Conservation (phyloP, 2,797 vertebrate genomes). For the Myotis myotis region DNA sequence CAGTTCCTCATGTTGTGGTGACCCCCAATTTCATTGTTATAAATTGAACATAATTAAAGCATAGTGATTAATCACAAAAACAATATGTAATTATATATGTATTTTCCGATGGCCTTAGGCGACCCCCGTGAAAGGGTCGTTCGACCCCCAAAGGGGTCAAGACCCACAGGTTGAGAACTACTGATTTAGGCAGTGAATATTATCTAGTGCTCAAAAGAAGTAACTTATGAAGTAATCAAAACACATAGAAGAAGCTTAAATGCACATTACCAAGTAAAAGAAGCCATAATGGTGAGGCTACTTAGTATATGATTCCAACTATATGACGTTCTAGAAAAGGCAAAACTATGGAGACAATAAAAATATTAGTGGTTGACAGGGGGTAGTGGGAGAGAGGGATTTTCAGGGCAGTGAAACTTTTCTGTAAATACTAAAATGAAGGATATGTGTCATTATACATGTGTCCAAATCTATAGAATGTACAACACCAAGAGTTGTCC, state of each 20-base stretch:
- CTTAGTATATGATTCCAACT: neutral
- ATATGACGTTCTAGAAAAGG: neutral
- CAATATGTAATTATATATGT: no score
- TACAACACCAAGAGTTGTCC: neutral
- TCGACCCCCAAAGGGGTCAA: no score
- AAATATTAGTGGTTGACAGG: neutral
- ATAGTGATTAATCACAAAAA: no score
- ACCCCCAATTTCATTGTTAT: no score
- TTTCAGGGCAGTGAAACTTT: neutral
- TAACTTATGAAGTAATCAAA: neutral
- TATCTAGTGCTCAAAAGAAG: neutral
- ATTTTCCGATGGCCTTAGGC: no score
- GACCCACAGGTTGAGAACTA: no score
- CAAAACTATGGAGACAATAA: neutral
- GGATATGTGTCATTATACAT: neutral
- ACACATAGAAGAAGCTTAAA: neutral
- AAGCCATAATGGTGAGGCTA: neutral
- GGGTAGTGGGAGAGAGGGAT: neutral
- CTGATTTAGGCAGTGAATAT: neutral
- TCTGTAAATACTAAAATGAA: neutral
- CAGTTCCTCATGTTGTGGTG: no score
- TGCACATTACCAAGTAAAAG: neutral
- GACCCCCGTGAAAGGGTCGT: no score
- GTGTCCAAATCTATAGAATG: neutral
- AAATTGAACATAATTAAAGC: no score